These are phyloP conservation scores for Benthochromis sp. DNA, from an alignment of 2,113 vertebrate species.

Conservation along the genomic window DNA sequence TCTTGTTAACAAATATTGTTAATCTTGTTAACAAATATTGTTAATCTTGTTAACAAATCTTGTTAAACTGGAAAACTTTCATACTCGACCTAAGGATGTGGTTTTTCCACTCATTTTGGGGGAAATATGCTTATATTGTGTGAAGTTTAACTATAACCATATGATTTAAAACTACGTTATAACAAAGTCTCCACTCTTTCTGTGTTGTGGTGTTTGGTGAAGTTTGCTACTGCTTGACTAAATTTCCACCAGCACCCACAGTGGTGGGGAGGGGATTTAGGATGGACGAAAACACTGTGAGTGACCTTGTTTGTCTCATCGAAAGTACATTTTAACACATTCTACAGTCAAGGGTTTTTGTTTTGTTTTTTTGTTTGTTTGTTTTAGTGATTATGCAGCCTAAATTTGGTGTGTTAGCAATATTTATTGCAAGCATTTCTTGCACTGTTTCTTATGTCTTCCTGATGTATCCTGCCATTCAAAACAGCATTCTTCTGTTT, in stretches of 20 bases:
- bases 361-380: fast-evolving
- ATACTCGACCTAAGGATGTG: background rate
- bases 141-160: background rate
- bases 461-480: background rate
- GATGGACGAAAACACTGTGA: background rate
- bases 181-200: background rate
- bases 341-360: background rate
- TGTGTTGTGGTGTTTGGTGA: background rate
- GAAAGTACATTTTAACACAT: background rate
- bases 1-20: background rate
- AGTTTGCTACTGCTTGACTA: background rate
- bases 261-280: background rate
- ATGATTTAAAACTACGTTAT: background rate
- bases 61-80: background rate
- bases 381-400: background rate
- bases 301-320: background rate
- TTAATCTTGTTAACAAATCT: background rate
- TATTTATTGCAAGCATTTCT: background rate
- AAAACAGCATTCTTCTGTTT: background rate
- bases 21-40: background rate
- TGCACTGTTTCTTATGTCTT: background rate
- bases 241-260: background rate
- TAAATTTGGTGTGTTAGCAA: background rate
- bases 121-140: background rate
- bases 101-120: background rate